Evolutionary conservation across 2,888 invertebrate genomes (phyloP).

Genomic region (Rhagophthalmus giganteus): DNA sequence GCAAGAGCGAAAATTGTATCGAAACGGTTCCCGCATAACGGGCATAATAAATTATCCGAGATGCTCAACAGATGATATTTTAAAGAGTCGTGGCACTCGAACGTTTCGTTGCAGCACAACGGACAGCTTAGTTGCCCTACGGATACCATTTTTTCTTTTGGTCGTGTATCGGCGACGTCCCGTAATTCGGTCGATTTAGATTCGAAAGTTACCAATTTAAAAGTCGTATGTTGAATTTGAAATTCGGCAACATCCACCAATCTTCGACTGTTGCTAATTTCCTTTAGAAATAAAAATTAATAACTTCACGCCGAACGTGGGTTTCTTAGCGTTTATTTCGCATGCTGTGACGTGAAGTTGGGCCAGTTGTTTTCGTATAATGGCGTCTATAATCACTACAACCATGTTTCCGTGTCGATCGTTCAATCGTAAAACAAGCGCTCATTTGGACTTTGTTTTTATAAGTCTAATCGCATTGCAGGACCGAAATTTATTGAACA

Average conservation of each 20-base stretch:
- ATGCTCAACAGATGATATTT: constrained; percentile 61
- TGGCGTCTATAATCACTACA: too few species aligned
- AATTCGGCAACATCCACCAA: too few species aligned
- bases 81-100: constrained; percentile 59
- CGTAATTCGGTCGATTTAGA: constrained; percentile 1
- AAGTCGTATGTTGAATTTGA: too few species aligned
- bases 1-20: constrained; percentile 60
- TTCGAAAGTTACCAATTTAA: background rate
- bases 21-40: constrained; percentile 61
- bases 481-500: too few species aligned
- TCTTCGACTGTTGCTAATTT: constrained; percentile 45
- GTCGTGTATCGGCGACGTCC: too few species aligned
- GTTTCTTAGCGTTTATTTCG: constrained; percentile 1
- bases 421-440: too few species aligned
- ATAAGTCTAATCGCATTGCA: too few species aligned
- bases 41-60: constrained; percentile 63
- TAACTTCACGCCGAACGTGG: constrained; percentile 49
- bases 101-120: constrained; percentile 67
- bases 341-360: too few species aligned
- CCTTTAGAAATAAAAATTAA: constrained; percentile 40
- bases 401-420: too few species aligned
- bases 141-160: constrained; percentile 11
- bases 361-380: too few species aligned
- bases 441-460: too few species aligned
- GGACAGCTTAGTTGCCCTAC: constrained; percentile 61